A percentile compares a stretch with the other conserved stretches of the same genome.
Conservation (phyloP, 2,797 vertebrate species). For the Pantherophis vulpinus region DNA sequence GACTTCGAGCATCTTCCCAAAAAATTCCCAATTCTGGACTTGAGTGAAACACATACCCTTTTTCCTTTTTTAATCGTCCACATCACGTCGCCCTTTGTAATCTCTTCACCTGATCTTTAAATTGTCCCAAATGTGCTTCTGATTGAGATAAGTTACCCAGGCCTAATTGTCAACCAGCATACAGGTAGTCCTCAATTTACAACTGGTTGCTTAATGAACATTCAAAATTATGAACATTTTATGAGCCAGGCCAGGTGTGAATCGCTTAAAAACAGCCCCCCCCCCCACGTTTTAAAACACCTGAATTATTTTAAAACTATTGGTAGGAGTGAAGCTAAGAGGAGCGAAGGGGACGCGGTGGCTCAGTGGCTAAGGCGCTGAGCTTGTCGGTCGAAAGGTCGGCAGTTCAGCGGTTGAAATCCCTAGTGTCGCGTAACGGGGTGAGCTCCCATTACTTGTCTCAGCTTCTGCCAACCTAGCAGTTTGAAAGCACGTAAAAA, state of each 20-base stretch:
- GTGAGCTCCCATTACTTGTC: no score
- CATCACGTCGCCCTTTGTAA: background rate
- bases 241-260: background rate
- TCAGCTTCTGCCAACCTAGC: no score
- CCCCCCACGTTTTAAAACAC: background rate
- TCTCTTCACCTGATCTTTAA: background rate
- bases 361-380: no score
- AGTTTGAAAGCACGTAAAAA: no score
- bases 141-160: background rate
- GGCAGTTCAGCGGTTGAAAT: no score
- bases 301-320: background rate
- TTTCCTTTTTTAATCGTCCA: background rate
- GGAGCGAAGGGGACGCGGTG: background rate
- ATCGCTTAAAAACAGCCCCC: background rate
- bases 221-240: background rate
- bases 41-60: background rate
- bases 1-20: background rate
- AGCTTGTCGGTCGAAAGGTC: no score
- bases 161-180: background rate
- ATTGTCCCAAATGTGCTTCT: background rate
- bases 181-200: background rate
- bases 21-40: background rate
- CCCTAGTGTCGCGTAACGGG: no score
- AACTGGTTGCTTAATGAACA: background rate
- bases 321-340: background rate